These are phyloP conservation scores for Heteronetta atricapilla DNA, from an alignment of 2,113 vertebrate species.

Conservation along the genomic window DNA sequence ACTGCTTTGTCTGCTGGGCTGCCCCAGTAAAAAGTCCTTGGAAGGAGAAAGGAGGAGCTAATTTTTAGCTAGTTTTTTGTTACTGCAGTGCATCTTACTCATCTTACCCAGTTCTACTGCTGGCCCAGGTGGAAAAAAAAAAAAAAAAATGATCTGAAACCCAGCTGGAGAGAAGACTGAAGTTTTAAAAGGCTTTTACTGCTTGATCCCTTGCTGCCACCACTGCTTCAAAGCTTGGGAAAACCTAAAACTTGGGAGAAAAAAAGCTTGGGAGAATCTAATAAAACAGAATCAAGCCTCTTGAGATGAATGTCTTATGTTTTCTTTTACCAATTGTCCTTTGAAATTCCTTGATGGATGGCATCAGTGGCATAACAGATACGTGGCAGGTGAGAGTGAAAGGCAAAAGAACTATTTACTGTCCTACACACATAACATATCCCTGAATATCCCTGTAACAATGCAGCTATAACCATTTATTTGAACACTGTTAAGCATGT, in stretches of 20 bases:
- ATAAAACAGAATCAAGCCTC: constrained; percentile 34
- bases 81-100: neutral
- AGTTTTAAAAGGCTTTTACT: constrained; percentile 55
- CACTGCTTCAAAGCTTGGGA: constrained; percentile 40
- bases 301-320: neutral
- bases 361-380: neutral
- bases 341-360: constrained; percentile 39
- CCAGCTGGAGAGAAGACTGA: constrained; percentile 7
- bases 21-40: neutral
- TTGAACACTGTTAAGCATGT: neutral
- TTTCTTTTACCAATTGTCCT: constrained; percentile 19
- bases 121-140: neutral
- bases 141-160: constrained; percentile 19
- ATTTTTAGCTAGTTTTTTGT: neutral
- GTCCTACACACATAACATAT: neutral
- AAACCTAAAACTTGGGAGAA: too few species aligned
- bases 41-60: neutral
- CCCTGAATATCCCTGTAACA: neutral
- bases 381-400: neutral
- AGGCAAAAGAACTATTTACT: neutral
- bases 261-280: constrained; percentile 10
- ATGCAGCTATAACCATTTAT: neutral
- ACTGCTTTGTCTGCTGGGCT: neutral
- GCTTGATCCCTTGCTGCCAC: constrained; percentile 35
- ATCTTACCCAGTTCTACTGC: neutral